Conservation (phyloP, 2,113 vertebrate species). For the Notarius quadriscutis region DNA sequence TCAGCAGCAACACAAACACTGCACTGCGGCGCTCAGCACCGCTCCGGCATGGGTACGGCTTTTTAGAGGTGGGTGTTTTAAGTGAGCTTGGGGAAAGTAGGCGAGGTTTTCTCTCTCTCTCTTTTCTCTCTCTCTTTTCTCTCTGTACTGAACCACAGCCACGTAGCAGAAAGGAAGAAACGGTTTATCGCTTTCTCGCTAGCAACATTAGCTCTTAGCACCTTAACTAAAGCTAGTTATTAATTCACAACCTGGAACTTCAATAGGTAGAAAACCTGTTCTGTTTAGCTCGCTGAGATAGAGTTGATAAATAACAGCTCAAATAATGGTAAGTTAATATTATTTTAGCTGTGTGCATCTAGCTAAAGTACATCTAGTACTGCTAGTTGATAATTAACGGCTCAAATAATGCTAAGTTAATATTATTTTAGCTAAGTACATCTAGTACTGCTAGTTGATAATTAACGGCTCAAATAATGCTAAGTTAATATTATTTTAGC, state of each 20-base stretch:
- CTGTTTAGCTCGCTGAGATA: background rate
- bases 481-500: too few species aligned
- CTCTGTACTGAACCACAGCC: slow-evolving; percentile 41
- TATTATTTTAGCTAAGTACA: too few species aligned
- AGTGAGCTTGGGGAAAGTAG: slow-evolving; percentile 33
- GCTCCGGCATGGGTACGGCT: slow-evolving; percentile 23
- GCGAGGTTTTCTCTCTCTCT: slow-evolving; percentile 52
- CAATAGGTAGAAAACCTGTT: background rate
- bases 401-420: too few species aligned
- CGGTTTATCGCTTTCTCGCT: slow-evolving; percentile 1
- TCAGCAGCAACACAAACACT: background rate
- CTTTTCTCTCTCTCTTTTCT: slow-evolving; percentile 31
- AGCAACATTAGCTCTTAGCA: background rate
- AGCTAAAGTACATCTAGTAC: background rate
- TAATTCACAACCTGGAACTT: background rate
- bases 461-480: too few species aligned
- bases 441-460: too few species aligned
- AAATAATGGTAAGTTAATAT: slow-evolving; percentile 35
- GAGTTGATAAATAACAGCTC: background rate
- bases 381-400: too few species aligned
- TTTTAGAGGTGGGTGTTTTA: slow-evolving; percentile 39
- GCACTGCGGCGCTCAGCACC: slow-evolving; percentile 31
- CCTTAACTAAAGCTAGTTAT: background rate
- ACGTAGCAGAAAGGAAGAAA: slow-evolving; percentile 53
- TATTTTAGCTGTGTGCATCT: background rate